Base-by-base conservation (phyloP, 1,140 invertebrate species). In the Neoseiulus cucumeris region DNA sequence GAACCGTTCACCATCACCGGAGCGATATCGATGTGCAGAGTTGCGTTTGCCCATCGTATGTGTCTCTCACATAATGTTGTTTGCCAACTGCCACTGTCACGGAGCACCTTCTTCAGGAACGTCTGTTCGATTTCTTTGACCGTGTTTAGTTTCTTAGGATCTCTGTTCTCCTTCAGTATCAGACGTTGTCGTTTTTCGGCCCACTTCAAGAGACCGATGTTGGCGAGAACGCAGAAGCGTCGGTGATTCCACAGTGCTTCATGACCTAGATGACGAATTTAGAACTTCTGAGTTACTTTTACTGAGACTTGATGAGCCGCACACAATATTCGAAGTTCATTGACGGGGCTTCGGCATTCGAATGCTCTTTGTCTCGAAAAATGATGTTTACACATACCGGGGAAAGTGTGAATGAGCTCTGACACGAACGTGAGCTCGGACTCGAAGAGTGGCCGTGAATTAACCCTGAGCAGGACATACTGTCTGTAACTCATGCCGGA, bases 11-110 rank as follows among this genome's bases (percentile, higher is more conserved):
- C 33, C 33, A 6, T 4, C 9, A 39, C 4, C 33, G 33, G 33
- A 39, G 33, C 51, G 51, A 59, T 25, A 25, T 59, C 51, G 51
- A 59, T 59, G 51, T 59, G 51, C 14, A 59, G 51, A 12, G 51
- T 59, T 4, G 25, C 22, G 25, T 20, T 25, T 20, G 33, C 33
- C 51, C 51, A 59, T 59, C 51, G 51, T 17, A 59, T 25, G 22
- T 59, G 51, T 25, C 51, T 25, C 33, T 59, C 17, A 9, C 51
- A 59, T 2, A 59, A 9, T 2, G 51, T 25, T 25, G 25, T 59
- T 33, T 59, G 51, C 51, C 51, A 59, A 14, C 22, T 17, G 25
- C 33, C 51, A 9, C 51, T 33, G 9, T 25, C 22, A 5, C 14
- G 22, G 22, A 59, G 51, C 17, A 25, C 22, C 14, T 59, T 33